Conservation (phyloP, 2,888 invertebrate species). For the Lasius platythorax region DNA sequence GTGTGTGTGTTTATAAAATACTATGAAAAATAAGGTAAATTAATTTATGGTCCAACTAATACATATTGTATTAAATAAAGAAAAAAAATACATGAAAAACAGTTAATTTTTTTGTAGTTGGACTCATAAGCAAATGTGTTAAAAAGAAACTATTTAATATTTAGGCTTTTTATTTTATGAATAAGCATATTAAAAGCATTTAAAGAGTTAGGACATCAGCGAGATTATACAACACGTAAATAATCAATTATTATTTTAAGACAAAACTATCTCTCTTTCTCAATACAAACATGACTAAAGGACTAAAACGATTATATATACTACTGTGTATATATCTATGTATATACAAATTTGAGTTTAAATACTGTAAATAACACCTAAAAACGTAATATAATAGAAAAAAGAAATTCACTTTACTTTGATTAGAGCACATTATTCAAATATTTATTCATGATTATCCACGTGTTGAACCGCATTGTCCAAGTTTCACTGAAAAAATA, state of each 20-base stretch:
- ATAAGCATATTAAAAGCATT: constrained; percentile 5
- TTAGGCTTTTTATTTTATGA: constrained; percentile 17
- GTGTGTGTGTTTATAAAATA: background rate
- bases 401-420: constrained; percentile 1
- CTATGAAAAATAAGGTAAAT: background rate
- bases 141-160: constrained; percentile 19
- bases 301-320: background rate
- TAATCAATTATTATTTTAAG: background rate
- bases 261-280: background rate
- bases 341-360: background rate
- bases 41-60: background rate
- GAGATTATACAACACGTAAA: constrained; percentile 17
- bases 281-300: background rate
- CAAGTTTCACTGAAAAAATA: constrained; percentile 35
- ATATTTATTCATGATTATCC: constrained; percentile 46
- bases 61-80: background rate
- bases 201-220: background rate
- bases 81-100: background rate
- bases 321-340: background rate
- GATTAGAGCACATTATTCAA: constrained; percentile 26
- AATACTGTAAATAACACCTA: background rate
- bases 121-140: constrained; percentile 5
- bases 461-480: constrained; percentile 15
- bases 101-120: background rate
- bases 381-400: background rate